Evolutionary conservation across 2,888 invertebrate species (phyloP), one percentile per base, ranked within the genome.

Genomic region (Saturnia japonica): DNA sequence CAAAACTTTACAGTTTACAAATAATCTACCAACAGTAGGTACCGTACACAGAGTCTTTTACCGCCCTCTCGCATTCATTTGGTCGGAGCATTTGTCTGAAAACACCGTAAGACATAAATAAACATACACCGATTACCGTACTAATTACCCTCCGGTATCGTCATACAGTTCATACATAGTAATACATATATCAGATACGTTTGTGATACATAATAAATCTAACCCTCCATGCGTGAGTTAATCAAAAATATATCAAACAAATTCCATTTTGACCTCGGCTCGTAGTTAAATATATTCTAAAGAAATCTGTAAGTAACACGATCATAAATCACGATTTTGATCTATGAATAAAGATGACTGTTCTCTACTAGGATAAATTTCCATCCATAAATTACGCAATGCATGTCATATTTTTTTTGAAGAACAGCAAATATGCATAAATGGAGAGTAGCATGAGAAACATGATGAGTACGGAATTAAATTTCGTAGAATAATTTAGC

Each of bases 181-280:
- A 62, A 62, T 34, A 62, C 62, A 34, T 40, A 34, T 34, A 34
- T 40, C 7, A 34, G 16, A 62, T 34, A 62, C 34, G 19, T 34
- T 19, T 34, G 62, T 16, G 34, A 34, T 62, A 62, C 62, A 62
- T 62, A 62, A 62, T 62, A 62, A 62, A 62, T 62, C 34, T 34
- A 62, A 34, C 9, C 62, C 34, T 62, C 16, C 16, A 62, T 62
- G 4, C 34, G 14, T 62, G 6, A 19, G 34, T 16, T 62, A 34
- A 62, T 62, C 34, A 62, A 62, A 62, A 62, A 62, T 62, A 0
- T 62, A 62, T 28, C 62, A 62, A 1, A 62, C 34, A 34, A 19
- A 14, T 25, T 57, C 12, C 25, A 12, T 57, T 57, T 25, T 57
- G 16, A n/a, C 51, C 51, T 51, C 51, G n/a, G 3, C n/a, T 51